phyloP scores from a whole-genome alignment of 2,888 invertebrate species.

The Drosophila infuscata region DNA sequence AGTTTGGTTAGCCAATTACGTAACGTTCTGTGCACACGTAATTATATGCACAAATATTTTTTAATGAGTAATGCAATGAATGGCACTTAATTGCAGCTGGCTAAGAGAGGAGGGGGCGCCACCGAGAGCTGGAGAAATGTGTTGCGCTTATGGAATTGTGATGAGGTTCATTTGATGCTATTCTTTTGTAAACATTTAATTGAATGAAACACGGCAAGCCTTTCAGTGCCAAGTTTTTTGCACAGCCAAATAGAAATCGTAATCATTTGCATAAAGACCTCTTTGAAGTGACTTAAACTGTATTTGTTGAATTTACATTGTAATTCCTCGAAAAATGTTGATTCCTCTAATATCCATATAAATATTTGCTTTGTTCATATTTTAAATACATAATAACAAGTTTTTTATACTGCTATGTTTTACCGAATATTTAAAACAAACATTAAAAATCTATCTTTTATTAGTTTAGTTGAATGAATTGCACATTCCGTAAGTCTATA shows the following conservation, averaged over 20 bases:
- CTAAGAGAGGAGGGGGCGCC: background rate
- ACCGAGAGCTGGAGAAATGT: constrained; percentile 5
- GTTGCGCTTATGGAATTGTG: constrained; percentile 28
- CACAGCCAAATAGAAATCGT: background rate
- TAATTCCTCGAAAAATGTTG: background rate
- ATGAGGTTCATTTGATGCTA: constrained; percentile 11
- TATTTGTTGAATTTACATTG: background rate
- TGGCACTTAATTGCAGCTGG: constrained; percentile 62
- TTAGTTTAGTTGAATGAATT: background rate
- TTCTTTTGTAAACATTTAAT: constrained; percentile 12
- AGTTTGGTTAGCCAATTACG: background rate
- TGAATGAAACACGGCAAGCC: constrained; percentile 32
- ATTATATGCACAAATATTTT: constrained; percentile 74
- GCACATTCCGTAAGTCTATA: background rate
- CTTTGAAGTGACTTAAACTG: constrained; percentile 7
- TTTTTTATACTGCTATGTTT: background rate
- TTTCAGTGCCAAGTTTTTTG: constrained; percentile 2
- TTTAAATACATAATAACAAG: background rate
- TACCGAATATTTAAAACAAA: background rate
- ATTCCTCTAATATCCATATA: background rate
- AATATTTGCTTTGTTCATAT: background rate
- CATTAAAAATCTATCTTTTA: background rate
- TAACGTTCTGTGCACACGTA: constrained; percentile 51
- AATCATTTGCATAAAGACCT: background rate
- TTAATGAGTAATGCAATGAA: constrained; percentile 75